Conservation (phyloP, 2,888 invertebrate species). For the Melangyna quadrimaculata region DNA sequence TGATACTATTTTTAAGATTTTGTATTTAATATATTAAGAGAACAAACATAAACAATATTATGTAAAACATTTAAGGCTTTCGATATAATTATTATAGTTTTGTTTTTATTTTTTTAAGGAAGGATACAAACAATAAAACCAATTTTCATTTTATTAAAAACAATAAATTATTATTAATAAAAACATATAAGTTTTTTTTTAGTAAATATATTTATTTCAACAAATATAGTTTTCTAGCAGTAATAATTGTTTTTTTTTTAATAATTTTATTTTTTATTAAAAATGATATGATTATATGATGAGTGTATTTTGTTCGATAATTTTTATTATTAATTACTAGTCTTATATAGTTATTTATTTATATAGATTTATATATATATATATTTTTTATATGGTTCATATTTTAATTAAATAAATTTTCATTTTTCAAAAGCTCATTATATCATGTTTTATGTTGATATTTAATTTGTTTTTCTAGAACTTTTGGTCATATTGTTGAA, state of each 20-base stretch:
- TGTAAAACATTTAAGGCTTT: conserved; percentile 59
- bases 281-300: conserved; percentile 69
- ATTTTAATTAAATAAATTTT: conserved; percentile 4
- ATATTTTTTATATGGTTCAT: conserved; percentile 21
- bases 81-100: not conserved
- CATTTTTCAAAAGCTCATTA: conserved; percentile 23
- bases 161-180: not conserved
- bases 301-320: conserved; percentile 32
- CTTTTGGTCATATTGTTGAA: conserved; percentile 13
- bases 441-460: not conserved
- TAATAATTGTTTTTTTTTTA: conserved; percentile 18
- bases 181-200: not conserved
- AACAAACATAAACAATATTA: conserved; percentile 31
- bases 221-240: conserved; percentile 30
- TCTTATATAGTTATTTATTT: not conserved
- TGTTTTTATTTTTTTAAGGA: not conserved
- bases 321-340: not conserved
- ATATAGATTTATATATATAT: not conserved
- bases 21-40: conserved; percentile 18
- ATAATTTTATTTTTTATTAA: conserved; percentile 40
- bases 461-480: not conserved
- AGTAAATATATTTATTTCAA: conserved; percentile 50
- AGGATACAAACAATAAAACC: conserved; percentile 5
- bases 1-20: not conserved
- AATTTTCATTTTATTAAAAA: not conserved